phyloP scores from a whole-genome alignment of 2,797 vertebrate genomes.

The Phaenicophaeus curvirostris region DNA sequence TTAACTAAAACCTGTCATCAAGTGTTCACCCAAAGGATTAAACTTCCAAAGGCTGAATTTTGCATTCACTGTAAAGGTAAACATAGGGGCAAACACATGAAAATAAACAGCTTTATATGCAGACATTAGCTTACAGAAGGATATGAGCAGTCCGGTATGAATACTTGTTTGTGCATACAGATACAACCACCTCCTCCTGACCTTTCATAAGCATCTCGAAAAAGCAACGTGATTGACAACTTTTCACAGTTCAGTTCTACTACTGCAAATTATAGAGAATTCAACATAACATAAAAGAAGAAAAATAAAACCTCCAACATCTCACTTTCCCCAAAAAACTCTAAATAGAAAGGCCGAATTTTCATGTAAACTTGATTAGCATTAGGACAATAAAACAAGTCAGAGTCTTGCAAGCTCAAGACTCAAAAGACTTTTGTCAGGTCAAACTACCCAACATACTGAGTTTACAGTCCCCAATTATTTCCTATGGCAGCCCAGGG shows the following conservation, averaged over 20 bases:
- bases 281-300: background rate
- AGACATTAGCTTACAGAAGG: background rate
- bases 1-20: slow-evolving; percentile 23
- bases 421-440: background rate
- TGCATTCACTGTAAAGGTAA: background rate
- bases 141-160: background rate
- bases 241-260: background rate
- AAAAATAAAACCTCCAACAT: background rate
- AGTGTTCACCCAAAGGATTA: background rate
- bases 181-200: background rate
- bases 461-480: background rate
- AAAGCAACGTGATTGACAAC: background rate
- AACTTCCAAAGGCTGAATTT: background rate
- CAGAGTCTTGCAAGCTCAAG: background rate
- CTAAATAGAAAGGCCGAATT: background rate
- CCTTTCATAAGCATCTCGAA: background rate
- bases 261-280: background rate
- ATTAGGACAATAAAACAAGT: background rate
- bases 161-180: background rate
- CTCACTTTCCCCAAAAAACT: fast-evolving
- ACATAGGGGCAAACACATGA: background rate
- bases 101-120: background rate
- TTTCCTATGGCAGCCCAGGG: background rate
- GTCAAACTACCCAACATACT: background rate
- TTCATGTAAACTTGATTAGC: background rate